phyloP scores from a whole-genome alignment of 1,140 invertebrate genomes.

The Rhagoletis pomonella region DNA sequence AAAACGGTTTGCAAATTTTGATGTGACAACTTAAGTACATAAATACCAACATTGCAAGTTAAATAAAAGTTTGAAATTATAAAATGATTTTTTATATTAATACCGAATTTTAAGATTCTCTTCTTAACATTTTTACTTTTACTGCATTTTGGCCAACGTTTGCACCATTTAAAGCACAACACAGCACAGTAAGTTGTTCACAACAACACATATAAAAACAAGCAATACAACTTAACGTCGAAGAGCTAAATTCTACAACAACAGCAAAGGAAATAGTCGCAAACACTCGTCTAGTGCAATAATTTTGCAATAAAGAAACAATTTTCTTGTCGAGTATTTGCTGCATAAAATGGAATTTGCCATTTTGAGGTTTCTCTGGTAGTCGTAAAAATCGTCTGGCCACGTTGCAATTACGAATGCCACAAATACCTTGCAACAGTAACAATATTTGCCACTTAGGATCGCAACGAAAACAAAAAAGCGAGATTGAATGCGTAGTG shows the following conservation, averaged over 20 bases:
- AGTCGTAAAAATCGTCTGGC: conserved; percentile 54
- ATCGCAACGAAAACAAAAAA: neutral
- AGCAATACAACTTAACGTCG: neutral
- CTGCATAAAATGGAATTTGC: conserved; percentile 26
- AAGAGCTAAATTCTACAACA: neutral
- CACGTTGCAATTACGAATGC: conserved; percentile 34
- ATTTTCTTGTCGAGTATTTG: conserved; percentile 28
- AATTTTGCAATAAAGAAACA: conserved; percentile 31
- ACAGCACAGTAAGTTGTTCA: neutral
- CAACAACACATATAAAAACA: neutral
- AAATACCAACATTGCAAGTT: no score
- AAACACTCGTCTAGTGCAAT: neutral
- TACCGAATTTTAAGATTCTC: neutral
- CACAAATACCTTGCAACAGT: conserved; percentile 18
- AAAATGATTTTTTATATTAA: no score
- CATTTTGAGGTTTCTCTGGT: conserved; percentile 43
- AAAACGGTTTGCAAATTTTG: no score
- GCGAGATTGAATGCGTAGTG: neutral
- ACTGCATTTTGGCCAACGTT: neutral
- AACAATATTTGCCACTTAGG: conserved; percentile 4
- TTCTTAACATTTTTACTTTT: neutral
- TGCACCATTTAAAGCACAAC: conserved; percentile 24
- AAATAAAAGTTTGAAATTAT: no score
- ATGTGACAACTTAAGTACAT: no score
- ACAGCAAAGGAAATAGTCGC: neutral